Evolutionary conservation across 53 echinoderm and acorn worm genomes (phyloP), one percentile per base, ranked within the genome.

Genomic region (Echinometra lucunter): DNA sequence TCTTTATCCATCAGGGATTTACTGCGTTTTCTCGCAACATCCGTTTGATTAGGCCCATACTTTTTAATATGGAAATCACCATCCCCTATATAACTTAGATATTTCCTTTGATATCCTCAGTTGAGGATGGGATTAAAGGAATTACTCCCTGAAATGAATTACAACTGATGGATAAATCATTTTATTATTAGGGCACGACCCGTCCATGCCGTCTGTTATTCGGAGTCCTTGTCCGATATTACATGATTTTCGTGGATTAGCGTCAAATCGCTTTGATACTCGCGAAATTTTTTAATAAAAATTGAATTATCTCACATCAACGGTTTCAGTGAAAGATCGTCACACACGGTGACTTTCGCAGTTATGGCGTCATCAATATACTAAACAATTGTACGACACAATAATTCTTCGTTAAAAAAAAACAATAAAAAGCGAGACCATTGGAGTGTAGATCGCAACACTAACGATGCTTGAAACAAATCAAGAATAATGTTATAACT

Each of bases 251-350:
- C 63, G 3, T 18, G 6, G 78, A 78, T 78, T 38, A 21, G 78
- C 19, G 78, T 78, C 42, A 78, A 78, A 78, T 78, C 19, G 40
- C 72, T 34, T 28, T 69, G 21, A 78, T 78, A 78, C 38, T 1
- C 78, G 38, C 78, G 78, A 40, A 78, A 42, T 78, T 78, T 63
- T 78, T 78, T 42, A 78, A 78, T 78, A 17, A 78, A 78, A 78
- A 78, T 78, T 78, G 42, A 78, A 78, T 78, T 78, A 78, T 40
- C 42, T 38, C 19, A 40, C 42, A 69, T 32, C 23, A 19, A 18
- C 19, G 78, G 34, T 75, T 38, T 75, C 9, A 47, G 49, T 6
- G 49, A 13, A 53, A 11, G 5, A 4, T 53, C 13, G 49, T 53
- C 13, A 13, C 53, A 13, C 13, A 9, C 53, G 13, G 53, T n/a